phyloP scores from a whole-genome alignment of 2,888 invertebrate species.

The Liopterus haemorrhoidalis region DNA sequence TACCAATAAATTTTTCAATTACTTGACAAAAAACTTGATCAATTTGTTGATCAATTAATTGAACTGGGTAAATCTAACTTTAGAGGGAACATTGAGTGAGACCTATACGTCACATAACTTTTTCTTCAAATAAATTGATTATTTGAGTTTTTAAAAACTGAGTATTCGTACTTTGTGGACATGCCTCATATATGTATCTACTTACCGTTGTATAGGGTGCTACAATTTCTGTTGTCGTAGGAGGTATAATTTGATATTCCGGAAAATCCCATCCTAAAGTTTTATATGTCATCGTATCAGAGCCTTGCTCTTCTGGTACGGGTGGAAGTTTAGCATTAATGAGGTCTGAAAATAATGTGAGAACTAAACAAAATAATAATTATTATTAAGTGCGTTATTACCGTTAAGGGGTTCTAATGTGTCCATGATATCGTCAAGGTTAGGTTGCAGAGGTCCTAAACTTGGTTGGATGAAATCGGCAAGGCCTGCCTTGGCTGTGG shows the following conservation, averaged over 20 bases:
- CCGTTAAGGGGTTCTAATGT: slow-evolving; percentile 80
- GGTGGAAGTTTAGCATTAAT: slow-evolving; percentile 53
- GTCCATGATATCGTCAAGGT: slow-evolving; percentile 92
- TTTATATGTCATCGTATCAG: slow-evolving; percentile 31
- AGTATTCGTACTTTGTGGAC: no score
- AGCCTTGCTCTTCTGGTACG: slow-evolving; percentile 53
- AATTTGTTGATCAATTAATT: no score
- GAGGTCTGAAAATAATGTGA: slow-evolving; percentile 46
- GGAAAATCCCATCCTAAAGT: slow-evolving; percentile 36
- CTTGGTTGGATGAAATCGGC: slow-evolving; percentile 99
- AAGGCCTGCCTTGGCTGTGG: slow-evolving; percentile 73
- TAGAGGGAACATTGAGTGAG: no score
- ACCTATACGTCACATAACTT: no score
- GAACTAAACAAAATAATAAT: slow-evolving; percentile 5
- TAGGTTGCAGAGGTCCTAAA: slow-evolving; percentile 92
- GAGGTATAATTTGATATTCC: no score
- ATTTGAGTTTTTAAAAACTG: no score
- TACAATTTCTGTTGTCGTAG: no score
- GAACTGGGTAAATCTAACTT: no score
- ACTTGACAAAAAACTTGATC: no score
- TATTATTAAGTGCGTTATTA: slow-evolving; percentile 39
- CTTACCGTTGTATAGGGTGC: slow-evolving; percentile 46
- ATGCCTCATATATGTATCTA: no score
- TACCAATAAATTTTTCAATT: no score
- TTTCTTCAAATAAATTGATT: no score